phyloP scores from a whole-genome alignment of 23 tunicate species.

The Ascidia mentula region DNA sequence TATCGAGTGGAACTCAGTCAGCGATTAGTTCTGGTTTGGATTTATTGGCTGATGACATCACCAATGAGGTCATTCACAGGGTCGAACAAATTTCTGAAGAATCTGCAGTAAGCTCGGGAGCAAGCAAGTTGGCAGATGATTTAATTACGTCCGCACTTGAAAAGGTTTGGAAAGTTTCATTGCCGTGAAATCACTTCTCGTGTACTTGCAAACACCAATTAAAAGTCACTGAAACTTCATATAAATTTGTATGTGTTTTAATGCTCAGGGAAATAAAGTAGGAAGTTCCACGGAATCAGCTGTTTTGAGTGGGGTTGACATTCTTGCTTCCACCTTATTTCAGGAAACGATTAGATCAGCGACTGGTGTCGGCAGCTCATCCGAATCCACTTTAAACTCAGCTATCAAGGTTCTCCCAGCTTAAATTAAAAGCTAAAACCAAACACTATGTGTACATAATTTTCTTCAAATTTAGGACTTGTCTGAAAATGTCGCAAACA shows the following conservation, averaged over 20 bases:
- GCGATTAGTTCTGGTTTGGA: constrained; percentile 50
- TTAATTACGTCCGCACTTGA: constrained; percentile 16
- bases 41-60: constrained; percentile 28
- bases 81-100: background rate
- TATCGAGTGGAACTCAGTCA: constrained; percentile 10
- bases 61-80: constrained; percentile 1
- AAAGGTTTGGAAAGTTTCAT: constrained; percentile 8
- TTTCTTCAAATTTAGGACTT: background rate
- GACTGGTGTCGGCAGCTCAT: constrained; percentile 12
- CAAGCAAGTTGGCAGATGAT: constrained; percentile 59
- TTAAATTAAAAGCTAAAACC: background rate
- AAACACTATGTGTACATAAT: background rate
- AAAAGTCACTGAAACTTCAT: background rate
- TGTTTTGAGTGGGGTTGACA: constrained; percentile 24
- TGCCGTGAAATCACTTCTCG: no score
- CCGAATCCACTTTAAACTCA: constrained; percentile 27
- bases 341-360: background rate
- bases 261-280: background rate
- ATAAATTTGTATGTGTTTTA: background rate
- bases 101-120: constrained; percentile 48
- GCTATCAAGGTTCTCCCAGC: constrained; percentile 41
- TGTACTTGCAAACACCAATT: no score
- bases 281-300: constrained; percentile 50
- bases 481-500: background rate
- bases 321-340: constrained; percentile 16